Evolutionary conservation across 2,888 invertebrate species (phyloP).

Genomic region (Mycalesis mineus): DNA sequence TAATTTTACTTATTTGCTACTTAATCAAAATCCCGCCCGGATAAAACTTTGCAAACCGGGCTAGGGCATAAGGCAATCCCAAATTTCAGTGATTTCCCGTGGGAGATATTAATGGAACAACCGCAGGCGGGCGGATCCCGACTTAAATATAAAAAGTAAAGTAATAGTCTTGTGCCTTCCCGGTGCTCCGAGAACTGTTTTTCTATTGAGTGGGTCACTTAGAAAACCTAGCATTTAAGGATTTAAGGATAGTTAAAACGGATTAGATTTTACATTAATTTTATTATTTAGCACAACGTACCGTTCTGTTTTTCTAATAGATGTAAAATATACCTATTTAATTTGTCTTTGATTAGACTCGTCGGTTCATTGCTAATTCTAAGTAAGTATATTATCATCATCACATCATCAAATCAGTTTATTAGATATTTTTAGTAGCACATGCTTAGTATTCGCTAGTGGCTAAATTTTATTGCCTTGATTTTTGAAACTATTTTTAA

Average conservation of each 20-base stretch:
- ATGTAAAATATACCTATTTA: too few species aligned
- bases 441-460: too few species aligned
- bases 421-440: too few species aligned
- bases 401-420: too few species aligned
- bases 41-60: slow-evolving; percentile 31
- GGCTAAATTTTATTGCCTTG: too few species aligned
- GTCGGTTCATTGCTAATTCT: too few species aligned
- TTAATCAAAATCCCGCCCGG: slow-evolving; percentile 28
- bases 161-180: slow-evolving; percentile 26
- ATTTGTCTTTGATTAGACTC: too few species aligned
- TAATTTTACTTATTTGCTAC: slow-evolving; percentile 30
- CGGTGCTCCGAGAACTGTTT: slow-evolving; percentile 21
- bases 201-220: slow-evolving; percentile 27
- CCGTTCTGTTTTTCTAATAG: too few species aligned
- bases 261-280: neutral
- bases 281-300: neutral
- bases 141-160: slow-evolving; percentile 32
- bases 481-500: too few species aligned
- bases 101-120: slow-evolving; percentile 34
- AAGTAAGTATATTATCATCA: too few species aligned
- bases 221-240: slow-evolving; percentile 17
- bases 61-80: slow-evolving; percentile 32
- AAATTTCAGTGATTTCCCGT: slow-evolving; percentile 35
- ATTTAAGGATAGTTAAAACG: slow-evolving; percentile 3
- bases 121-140: slow-evolving; percentile 28